Evolutionary conservation across 2,113 vertebrate genomes (phyloP).

Genomic region (Hyperoodon ampullatus): DNA sequence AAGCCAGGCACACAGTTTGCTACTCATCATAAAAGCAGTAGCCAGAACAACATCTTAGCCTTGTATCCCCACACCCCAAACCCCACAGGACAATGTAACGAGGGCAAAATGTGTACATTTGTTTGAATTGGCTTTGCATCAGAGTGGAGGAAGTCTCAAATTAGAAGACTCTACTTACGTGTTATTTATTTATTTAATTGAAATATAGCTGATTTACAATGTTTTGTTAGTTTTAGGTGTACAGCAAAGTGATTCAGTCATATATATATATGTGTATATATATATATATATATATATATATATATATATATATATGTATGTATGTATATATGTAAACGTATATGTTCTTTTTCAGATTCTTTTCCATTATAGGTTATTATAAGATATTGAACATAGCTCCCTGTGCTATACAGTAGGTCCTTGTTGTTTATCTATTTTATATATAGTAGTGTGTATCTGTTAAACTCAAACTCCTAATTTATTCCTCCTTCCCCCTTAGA

Average conservation of each 20-base stretch:
- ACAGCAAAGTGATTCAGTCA: background rate
- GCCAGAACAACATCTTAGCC: background rate
- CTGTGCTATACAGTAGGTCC: background rate
- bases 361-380: background rate
- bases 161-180: background rate
- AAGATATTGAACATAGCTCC: background rate
- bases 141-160: background rate
- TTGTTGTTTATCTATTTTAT: background rate
- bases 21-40: background rate
- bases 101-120: background rate
- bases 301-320: too few relatives aligned
- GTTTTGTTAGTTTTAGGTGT: background rate
- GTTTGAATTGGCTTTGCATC: background rate
- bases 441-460: background rate
- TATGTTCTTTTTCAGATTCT: background rate
- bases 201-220: background rate
- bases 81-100: background rate
- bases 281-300: too few relatives aligned
- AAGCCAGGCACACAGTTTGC: background rate
- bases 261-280: too few relatives aligned
- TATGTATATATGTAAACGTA: too few relatives aligned
- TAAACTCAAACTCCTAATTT: background rate
- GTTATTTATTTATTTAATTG: background rate
- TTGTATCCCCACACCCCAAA: background rate
- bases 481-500: background rate